phyloP scores from a whole-genome alignment of 2,797 vertebrate species.

The Helarctos malayanus region DNA sequence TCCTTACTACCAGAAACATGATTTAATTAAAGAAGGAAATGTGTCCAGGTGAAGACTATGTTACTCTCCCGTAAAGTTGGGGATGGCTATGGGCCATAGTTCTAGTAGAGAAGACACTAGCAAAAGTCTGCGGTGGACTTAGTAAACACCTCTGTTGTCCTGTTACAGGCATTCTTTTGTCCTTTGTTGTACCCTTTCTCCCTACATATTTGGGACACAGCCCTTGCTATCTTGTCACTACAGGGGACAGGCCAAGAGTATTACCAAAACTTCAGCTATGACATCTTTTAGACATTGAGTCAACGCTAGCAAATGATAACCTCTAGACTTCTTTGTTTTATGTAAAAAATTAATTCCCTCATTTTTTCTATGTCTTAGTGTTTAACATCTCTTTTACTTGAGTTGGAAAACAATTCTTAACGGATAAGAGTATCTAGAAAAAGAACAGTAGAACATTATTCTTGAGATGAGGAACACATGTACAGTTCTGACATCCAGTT shows the following conservation, averaged over 20 bases:
- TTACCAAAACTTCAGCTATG: constrained; percentile 7
- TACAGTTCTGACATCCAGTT: constrained; percentile 38
- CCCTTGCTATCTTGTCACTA: neutral
- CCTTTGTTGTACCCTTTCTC: neutral
- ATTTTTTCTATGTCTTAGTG: constrained; percentile 47
- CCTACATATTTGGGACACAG: neutral
- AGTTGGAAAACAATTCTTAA: neutral
- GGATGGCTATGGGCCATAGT: neutral
- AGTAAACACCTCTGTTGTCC: neutral
- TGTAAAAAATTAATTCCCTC: constrained; percentile 41
- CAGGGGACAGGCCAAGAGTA: neutral
- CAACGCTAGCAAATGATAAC: neutral
- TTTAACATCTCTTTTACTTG: constrained; percentile 48
- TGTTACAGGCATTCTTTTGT: neutral
- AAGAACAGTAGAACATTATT: neutral
- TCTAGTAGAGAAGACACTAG: neutral
- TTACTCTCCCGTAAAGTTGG: neutral
- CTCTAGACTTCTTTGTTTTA: neutral
- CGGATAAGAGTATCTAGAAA: neutral
- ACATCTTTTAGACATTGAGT: neutral
- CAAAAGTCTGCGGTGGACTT: neutral
- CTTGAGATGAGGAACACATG: constrained; percentile 45
- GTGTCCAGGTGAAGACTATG: neutral
- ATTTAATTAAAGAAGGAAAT: constrained; percentile 46
- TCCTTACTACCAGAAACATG: constrained; percentile 53